Evolutionary conservation across 2,113 vertebrate genomes (phyloP).

Genomic region (Tautogolabrus adspersus): DNA sequence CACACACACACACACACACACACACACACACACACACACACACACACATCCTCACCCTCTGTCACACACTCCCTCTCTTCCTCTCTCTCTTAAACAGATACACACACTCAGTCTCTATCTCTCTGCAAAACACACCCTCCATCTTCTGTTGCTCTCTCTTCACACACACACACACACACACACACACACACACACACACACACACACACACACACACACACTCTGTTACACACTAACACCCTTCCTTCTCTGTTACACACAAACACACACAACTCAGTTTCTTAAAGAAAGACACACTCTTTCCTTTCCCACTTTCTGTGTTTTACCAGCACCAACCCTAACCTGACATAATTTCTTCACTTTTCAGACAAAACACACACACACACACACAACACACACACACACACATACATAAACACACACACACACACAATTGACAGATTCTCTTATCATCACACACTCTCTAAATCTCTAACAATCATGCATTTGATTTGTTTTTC

Average conservation of each 20-base stretch:
- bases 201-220: constrained; percentile 25
- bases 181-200: constrained; percentile 37
- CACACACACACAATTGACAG: background rate
- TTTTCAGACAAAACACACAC: constrained; percentile 23
- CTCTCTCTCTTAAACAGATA: constrained; percentile 65
- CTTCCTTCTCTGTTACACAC: constrained; percentile 60
- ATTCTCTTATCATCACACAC: constrained; percentile 7
- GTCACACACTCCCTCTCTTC: constrained; percentile 69
- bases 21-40: constrained; percentile 45
- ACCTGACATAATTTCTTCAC: constrained; percentile 33
- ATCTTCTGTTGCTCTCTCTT: constrained; percentile 51
- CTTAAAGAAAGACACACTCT: constrained; percentile 74
- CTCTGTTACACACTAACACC: constrained; percentile 46
- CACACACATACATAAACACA: constrained; percentile 29
- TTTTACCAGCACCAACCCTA: constrained; percentile 31
- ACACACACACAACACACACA: constrained; percentile 10
- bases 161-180: constrained; percentile 51
- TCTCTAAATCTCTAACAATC: constrained; percentile 27
- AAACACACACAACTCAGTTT: constrained; percentile 62
- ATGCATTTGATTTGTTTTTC: constrained; percentile 46
- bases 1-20: no score
- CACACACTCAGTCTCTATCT: constrained; percentile 50
- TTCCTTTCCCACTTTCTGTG: constrained; percentile 44
- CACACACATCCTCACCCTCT: constrained; percentile 49
- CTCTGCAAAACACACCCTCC: constrained; percentile 71